Percentiles rank a stretch among this genome's conserved stretches.
Evolutionary conservation across 2,113 vertebrate species (phyloP).

Genomic region (Ceyx cyanopectus): DNA sequence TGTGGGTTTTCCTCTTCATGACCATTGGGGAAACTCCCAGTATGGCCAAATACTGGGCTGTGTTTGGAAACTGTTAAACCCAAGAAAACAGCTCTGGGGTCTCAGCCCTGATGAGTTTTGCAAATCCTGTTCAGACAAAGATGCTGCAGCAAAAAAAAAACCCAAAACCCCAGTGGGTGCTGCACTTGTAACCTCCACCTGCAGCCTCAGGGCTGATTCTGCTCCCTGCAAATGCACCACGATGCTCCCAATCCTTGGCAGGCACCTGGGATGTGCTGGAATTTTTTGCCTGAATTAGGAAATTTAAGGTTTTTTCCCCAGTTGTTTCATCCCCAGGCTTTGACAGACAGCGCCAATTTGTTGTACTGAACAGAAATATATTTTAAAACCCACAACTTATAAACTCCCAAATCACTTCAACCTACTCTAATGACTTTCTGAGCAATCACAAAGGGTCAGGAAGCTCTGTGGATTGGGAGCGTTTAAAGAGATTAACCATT

Average conservation of each 20-base stretch:
- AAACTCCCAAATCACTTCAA: neutral
- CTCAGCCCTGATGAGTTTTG: neutral
- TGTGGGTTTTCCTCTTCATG: neutral
- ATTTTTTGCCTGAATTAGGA: neutral
- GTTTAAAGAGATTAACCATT: neutral
- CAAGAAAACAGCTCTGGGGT: neutral
- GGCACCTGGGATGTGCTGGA: neutral
- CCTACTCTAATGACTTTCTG: fast-evolving
- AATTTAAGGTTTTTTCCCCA: neutral
- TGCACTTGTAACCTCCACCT: neutral
- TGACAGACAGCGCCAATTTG: neutral
- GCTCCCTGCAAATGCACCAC: neutral
- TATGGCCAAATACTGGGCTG: neutral
- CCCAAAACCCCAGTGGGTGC: neutral
- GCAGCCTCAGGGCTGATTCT: neutral
- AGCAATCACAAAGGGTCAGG: neutral
- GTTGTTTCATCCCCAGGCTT: neutral
- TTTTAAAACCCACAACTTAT: neutral
- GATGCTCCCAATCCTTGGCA: neutral
- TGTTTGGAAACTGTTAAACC: neutral
- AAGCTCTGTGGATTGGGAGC: neutral
- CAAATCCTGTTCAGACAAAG: neutral
- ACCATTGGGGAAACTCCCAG: neutral
- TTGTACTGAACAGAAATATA: neutral
- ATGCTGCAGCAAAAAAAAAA: neutral